Evolutionary conservation across 2,113 vertebrate species (phyloP), one percentile per base, ranked within the genome.

Genomic region (Canis aureus): DNA sequence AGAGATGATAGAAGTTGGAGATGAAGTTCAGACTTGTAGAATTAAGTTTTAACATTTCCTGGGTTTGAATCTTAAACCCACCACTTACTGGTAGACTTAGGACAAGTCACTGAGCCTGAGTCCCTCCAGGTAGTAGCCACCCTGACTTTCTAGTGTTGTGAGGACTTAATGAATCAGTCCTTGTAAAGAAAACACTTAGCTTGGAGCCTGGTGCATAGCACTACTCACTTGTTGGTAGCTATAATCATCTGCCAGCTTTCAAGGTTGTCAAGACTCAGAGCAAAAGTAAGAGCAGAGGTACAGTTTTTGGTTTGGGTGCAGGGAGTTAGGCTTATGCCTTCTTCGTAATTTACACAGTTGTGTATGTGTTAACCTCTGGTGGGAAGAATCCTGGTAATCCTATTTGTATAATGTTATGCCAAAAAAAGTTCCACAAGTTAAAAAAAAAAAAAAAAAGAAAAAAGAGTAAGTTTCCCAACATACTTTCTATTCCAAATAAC

Each of bases 1-100:
- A 73, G 66, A 96, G 73, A 64, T 55, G 25, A 27, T 83, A 85
- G 67, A 87, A 59, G 8, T 25, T 71, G 32, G n/a, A 20, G 4
- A 76, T 59, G 27, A 85, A 23, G 43, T 94, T 71, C 19, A 71
- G 60, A 83, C 4, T 53, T 38, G 51, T 13, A 84, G 35, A 95
- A 80, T 74, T 66, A 60, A 71, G 27, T 83, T 89, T 95, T 96
- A 71, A 35, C 22, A 73, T 88, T 91, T 94, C 76, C 23, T 94
- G 22, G 35, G 67, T 94, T 93, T 0, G 2, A 6, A 59, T 87
- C 29, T 93, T 95, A 49, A 57, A 19, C 25, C 38, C 4, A 16
- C 27, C 29, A n/a, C 23, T 64, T 93, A 85, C 35, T 38, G 4
- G 35, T 38, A 66, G 79, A 92, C 35, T 91, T 22, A 49, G 32